phyloP scores from a whole-genome alignment of 2,797 vertebrate species.

The Xenops minutus region DNA sequence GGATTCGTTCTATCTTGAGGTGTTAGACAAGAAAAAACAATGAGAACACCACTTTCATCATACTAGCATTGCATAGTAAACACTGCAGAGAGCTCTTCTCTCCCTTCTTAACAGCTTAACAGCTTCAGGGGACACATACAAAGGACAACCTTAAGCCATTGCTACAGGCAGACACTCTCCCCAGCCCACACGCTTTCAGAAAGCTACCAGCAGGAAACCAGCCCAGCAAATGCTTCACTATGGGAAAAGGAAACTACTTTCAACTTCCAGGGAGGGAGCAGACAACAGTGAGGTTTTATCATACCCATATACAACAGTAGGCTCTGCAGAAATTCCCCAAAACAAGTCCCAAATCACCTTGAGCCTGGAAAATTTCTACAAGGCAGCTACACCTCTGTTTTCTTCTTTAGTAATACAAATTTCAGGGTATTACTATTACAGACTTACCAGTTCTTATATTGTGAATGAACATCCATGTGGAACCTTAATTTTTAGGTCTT shows the following conservation, averaged over 20 bases:
- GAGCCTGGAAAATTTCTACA: neutral
- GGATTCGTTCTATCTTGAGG: neutral
- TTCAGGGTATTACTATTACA: neutral
- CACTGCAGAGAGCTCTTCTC: neutral
- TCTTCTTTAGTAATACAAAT: neutral
- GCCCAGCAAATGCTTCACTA: accelerated
- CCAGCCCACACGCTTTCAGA: neutral
- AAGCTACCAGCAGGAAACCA: neutral
- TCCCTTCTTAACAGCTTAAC: neutral
- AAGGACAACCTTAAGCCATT: neutral
- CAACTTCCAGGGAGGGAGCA: neutral
- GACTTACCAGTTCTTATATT: neutral
- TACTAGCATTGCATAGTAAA: neutral
- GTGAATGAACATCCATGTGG: neutral
- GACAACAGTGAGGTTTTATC: neutral
- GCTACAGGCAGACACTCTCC: accelerated
- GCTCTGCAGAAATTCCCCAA: neutral
- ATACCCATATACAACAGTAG: neutral
- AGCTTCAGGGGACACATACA: neutral
- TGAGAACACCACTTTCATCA: accelerated
- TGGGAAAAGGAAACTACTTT: neutral
- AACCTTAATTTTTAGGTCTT: neutral
- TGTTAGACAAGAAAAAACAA: neutral
- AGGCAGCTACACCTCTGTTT: neutral
- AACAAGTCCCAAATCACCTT: neutral